Conservation (phyloP, 2,113 vertebrate species). For the Hypocryptadius cinnamomeus region DNA sequence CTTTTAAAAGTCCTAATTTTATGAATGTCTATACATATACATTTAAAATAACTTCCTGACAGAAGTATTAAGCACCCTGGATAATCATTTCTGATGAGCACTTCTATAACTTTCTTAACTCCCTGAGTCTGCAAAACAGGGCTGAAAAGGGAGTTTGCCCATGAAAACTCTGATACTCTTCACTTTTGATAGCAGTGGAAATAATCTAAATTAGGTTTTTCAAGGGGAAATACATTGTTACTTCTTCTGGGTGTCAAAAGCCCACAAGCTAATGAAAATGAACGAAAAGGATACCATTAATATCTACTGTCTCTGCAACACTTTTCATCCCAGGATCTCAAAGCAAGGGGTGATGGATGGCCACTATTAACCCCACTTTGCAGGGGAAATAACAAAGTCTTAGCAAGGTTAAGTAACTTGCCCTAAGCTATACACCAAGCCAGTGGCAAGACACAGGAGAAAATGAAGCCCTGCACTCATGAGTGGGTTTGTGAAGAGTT, state of each 20-base stretch:
- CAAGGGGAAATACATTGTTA: slow-evolving; percentile 24
- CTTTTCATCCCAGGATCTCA: slow-evolving; percentile 22
- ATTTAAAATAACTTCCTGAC: background rate
- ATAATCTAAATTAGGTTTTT: slow-evolving; percentile 16
- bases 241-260: slow-evolving; percentile 36
- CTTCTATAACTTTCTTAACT: slow-evolving; percentile 6
- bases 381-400: slow-evolving; percentile 2
- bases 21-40: background rate
- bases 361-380: slow-evolving; percentile 45
- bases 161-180: background rate
- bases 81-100: background rate
- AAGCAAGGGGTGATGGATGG: background rate
- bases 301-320: background rate
- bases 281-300: slow-evolving; percentile 6
- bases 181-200: slow-evolving; percentile 29
- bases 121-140: background rate
- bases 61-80: background rate
- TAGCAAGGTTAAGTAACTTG: slow-evolving; percentile 36
- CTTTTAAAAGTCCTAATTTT: background rate
- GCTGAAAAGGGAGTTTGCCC: background rate
- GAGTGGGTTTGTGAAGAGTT: background rate
- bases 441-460: background rate
- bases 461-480: background rate
- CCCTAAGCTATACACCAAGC: background rate
- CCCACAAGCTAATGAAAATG: slow-evolving; percentile 38